Base-by-base conservation (phyloP, 2,888 invertebrate species). In the Apodemia mormo region DNA sequence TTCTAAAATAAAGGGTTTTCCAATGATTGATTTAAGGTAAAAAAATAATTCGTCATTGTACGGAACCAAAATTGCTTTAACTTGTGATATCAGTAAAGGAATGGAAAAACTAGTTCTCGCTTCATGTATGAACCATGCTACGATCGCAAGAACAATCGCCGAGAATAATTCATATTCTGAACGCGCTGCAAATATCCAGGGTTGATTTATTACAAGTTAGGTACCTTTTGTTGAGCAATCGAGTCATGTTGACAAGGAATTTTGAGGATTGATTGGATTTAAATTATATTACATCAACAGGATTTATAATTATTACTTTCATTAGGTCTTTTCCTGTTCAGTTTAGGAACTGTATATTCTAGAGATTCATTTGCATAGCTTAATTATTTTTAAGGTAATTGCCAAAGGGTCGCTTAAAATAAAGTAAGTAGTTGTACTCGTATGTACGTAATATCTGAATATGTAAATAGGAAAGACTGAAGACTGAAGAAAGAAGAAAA, bases 91-190 rank as follows among this genome's bases (percentile, higher is more conserved):
- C 64, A 67, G 81, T 79, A 80, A 80, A 79, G 81, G 82, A 79
- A 85, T 82, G 82, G 88, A 92, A 91, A 92, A 92, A 90, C 89
- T 91, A 92, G 90, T 88, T 89, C 87, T 85, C 88, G 88, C 90
- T 93, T 93, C 92, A 93, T 92, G 93, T 93, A 92, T 93, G 93
- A 93, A 92, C 90, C 92, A 92, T 92, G 92, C 88, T 87, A 87
- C 83, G 85, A 86, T 80, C 83, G 85, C 88, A 91, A 89, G 90
- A 90, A 92, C 92, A 91, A 92, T 90, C 89, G 49, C 49, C 49
- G 81, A 81, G 90, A 92, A 92, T 93, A 93, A 93, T 93, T 94
- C 92, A 94, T 93, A 91, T 92, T 92, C 92, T 82, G 88, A 87
- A 87, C 89, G 91, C 90, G 88, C 89, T 88, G 88, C 89, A 88